Evolutionary conservation across 2,113 vertebrate species (phyloP).

Genomic region (Chunga burmeisteri): DNA sequence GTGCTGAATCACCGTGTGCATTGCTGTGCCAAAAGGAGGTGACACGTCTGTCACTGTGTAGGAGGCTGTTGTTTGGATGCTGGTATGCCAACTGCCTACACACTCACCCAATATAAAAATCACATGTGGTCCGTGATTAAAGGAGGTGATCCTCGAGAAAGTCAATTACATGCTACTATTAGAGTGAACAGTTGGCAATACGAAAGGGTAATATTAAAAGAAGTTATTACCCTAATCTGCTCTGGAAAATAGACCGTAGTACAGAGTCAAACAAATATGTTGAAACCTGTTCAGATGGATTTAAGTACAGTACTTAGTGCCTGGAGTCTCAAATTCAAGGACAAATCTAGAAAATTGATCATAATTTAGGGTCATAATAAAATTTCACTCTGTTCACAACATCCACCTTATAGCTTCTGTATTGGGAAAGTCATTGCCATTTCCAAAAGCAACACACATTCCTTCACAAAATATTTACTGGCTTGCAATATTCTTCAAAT

Average conservation of each 20-base stretch:
- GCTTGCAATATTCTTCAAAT: not conserved
- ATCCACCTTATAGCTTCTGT: not conserved
- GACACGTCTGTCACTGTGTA: not conserved
- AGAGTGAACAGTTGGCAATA: not conserved
- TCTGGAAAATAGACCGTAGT: slow-evolving; percentile 13
- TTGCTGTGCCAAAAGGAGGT: not conserved
- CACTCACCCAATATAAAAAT: slow-evolving; percentile 10
- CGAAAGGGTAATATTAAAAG: slow-evolving; percentile 37
- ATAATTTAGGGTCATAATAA: not conserved
- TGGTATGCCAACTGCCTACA: not conserved
- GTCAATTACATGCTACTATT: not conserved
- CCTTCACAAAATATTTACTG: not conserved
- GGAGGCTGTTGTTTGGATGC: slow-evolving; percentile 1
- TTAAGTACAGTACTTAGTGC: not conserved
- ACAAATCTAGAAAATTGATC: not conserved
- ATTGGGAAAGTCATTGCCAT: not conserved
- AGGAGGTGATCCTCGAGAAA: slow-evolving; percentile 40
- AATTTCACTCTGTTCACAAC: not conserved
- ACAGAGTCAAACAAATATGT: slow-evolving; percentile 3
- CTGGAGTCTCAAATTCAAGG: slow-evolving; percentile 14
- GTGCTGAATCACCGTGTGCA: not conserved
- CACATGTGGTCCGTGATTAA: not conserved
- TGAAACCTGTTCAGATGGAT: not conserved
- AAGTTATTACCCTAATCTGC: slow-evolving; percentile 29
- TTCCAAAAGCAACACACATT: not conserved